Base-by-base conservation (phyloP, 1,140 invertebrate genomes). In the Akabosia matsudoensis region DNA sequence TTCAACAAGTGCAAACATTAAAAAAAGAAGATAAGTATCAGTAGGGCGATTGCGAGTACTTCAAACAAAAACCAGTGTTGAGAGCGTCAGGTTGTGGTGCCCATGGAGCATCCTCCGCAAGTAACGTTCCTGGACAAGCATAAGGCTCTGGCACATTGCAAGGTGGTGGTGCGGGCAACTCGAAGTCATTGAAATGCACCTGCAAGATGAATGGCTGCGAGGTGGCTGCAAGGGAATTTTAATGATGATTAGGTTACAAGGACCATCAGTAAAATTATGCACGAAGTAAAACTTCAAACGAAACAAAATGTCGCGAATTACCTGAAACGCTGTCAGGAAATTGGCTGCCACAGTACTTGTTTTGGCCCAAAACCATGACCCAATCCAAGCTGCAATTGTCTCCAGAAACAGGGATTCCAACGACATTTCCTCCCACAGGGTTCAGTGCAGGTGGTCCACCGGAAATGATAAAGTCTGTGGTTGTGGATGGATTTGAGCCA, bases 331-430 rank as follows among this genome's bases (percentile, higher is more conserved):
- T 37, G 13, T 22, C 67, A 24, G 72, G 31, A 10, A 76, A 76
- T 18, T 31, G 7, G 61, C 31, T 79, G 45, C 78, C 78, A 74
- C 78, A 79, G 37, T 73, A 79, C 33, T 75, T 79, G 30, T 76
- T 54, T 2, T 26, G 56, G 28, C 78, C 78, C 24, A 73, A 54
- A 28, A 79, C 56, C 75, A 74, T 74, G 22, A 79, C 67, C 72
- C 72, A 79, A 28, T 79, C 78, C 10, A 24, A 10, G 7, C 3
- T 74, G 52, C 78, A 76, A 22, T 45, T 45, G 14, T 34, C 22
- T 3, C 70, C 70, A 22, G 61, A 28, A 4, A 26, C 7, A 2
- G 33, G 31, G 1, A 10, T 72, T 1, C 72, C 51, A 18, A 45
- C 51, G 4, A 31, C 45, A 24, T 1, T 31, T 74, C n/a, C n/a